These are phyloP conservation scores for Drosophila seguyi DNA, from an alignment of 1,140 invertebrate species.

Conservation along the genomic window DNA sequence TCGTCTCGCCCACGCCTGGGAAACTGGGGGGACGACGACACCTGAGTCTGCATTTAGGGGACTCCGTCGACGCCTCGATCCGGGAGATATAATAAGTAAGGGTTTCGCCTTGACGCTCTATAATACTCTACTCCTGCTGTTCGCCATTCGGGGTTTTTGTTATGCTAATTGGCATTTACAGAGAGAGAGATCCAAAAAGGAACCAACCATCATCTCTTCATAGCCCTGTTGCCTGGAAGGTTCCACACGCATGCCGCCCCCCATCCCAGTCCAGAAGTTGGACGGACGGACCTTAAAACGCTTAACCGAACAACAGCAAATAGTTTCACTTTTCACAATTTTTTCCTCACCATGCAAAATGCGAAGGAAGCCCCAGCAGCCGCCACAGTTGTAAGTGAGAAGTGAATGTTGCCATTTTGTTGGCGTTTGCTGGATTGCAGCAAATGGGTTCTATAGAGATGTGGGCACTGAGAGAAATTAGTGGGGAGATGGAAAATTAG, in stretches of 20 bases:
- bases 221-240: conserved; percentile 17
- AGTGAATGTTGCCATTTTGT: conserved; percentile 77
- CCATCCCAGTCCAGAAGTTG: conserved; percentile 25
- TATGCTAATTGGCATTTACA: conserved; percentile 81
- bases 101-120: conserved; percentile 32
- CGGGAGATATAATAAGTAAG: conserved; percentile 46
- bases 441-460: conserved; percentile 42
- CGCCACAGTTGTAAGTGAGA: conserved; percentile 55
- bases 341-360: conserved; percentile 46
- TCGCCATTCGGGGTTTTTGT: conserved; percentile 53
- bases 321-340: conserved; percentile 73
- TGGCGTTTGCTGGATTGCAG: conserved; percentile 46
- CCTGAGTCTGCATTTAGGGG: conserved; percentile 78
- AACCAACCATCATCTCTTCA: conserved; percentile 18
- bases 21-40: conserved; percentile 58
- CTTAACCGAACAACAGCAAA: conserved; percentile 77
- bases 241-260: conserved; percentile 19
- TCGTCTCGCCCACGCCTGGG: conserved; percentile 65
- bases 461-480: conserved; percentile 7
- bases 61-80: conserved; percentile 19
- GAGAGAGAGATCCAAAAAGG: conserved; percentile 49
- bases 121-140: conserved; percentile 11
- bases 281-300: conserved; percentile 74
- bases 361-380: conserved; percentile 58
- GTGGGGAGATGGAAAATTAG: no score